phyloP scores from a whole-genome alignment of 2,797 vertebrate genomes.

The Fistularia tabacaria region DNA sequence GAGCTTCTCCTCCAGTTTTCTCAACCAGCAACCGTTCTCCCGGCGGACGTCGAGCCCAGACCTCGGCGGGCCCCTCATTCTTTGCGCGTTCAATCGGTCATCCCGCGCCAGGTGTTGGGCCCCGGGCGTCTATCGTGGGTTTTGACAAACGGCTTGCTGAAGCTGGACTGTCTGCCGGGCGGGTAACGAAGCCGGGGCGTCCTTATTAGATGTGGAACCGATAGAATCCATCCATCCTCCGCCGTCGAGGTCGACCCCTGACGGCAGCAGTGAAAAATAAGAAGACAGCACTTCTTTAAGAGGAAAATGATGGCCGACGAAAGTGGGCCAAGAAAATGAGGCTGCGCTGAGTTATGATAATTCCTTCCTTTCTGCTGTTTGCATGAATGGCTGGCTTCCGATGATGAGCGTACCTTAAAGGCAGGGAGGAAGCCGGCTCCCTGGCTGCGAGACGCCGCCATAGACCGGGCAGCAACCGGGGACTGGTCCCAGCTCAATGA shows the following conservation, averaged over 20 bases:
- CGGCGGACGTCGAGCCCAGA: not conserved
- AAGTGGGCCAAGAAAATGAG: conserved; percentile 22
- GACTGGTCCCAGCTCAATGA: too few relatives aligned
- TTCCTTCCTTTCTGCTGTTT: conserved; percentile 2
- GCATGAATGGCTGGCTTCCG: too few relatives aligned
- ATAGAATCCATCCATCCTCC: conserved; percentile 60
- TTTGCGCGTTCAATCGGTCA: conserved; percentile 31
- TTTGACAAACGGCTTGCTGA: conserved; percentile 66
- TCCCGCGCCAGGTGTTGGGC: conserved; percentile 40
- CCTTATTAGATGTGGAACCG: conserved; percentile 64
- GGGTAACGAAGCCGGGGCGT: conserved; percentile 61
- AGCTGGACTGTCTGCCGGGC: conserved; percentile 43
- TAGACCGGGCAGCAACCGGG: too few relatives aligned
- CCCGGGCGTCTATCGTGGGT: conserved; percentile 66
- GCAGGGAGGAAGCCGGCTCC: too few relatives aligned
- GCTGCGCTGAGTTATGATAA: conserved; percentile 22
- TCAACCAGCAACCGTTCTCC: too few relatives aligned
- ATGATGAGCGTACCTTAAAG: too few relatives aligned
- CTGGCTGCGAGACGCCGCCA: too few relatives aligned
- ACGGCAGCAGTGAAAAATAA: conserved; percentile 11
- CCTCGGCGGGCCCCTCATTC: conserved; percentile 11
- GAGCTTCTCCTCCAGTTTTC: too few relatives aligned
- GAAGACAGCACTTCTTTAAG: conserved; percentile 21
- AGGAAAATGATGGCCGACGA: conserved; percentile 20
- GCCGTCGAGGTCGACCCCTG: conserved; percentile 26